Conservation (phyloP, 2,797 vertebrate genomes). For the Oryzias sinensis region DNA sequence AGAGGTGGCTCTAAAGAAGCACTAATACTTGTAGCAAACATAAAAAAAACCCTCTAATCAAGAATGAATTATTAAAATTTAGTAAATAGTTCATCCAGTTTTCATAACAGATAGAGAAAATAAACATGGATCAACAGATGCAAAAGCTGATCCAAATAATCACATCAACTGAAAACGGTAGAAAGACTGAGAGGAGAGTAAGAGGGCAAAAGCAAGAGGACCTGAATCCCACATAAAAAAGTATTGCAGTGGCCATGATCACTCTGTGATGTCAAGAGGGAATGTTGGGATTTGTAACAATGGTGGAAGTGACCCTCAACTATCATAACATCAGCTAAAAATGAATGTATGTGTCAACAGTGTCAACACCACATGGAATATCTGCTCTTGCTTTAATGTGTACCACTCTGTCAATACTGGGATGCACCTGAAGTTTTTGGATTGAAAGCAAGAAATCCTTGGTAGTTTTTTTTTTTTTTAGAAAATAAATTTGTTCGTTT, state of each 20-base stretch:
- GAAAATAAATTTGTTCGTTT: too few species aligned
- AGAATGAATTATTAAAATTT: too few species aligned
- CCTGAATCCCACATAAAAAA: slow-evolving; percentile 66
- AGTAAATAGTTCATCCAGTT: too few species aligned
- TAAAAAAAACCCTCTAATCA: too few species aligned
- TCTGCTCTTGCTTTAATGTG: slow-evolving; percentile 33
- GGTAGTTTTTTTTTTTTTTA: too few species aligned
- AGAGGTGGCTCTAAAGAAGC: slow-evolving; percentile 18
- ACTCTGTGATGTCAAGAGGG: slow-evolving; percentile 54
- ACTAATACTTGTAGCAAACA: slow-evolving; percentile 7
- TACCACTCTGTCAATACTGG: neutral
- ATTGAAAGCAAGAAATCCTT: too few species aligned
- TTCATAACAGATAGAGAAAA: too few species aligned
- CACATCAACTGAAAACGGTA: too few species aligned
- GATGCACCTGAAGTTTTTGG: neutral
- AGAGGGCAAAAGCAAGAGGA: slow-evolving; percentile 59
- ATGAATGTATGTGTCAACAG: slow-evolving; percentile 67
- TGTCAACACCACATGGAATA: slow-evolving; percentile 69
- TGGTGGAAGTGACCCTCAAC: slow-evolving; percentile 47
- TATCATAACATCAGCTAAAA: slow-evolving; percentile 59
- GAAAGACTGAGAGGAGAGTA: slow-evolving; percentile 17
- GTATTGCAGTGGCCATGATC: slow-evolving; percentile 42
- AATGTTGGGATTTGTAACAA: slow-evolving; percentile 64
- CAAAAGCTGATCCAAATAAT: too few species aligned
- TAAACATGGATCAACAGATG: too few species aligned